Percentiles rank a stretch among this genome's conserved stretches.
Conservation (phyloP, 2,888 invertebrate genomes). For the Agonopterix subpropinquella region DNA sequence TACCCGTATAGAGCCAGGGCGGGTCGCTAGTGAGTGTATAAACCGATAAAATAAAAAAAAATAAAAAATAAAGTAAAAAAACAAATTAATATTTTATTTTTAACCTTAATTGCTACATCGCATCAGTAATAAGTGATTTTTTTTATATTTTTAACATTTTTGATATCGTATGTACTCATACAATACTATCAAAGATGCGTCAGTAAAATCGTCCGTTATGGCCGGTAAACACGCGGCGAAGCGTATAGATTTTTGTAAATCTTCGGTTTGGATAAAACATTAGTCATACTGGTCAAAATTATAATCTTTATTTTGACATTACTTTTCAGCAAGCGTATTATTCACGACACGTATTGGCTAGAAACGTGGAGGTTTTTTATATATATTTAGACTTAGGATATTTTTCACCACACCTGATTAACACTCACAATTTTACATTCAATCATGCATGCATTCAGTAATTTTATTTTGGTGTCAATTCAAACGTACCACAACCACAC, state of each 20-base stretch:
- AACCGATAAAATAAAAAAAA: too few relatives aligned
- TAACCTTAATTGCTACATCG: too few relatives aligned
- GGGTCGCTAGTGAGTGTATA: too few relatives aligned
- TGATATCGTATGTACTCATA: slow-evolving; percentile 14
- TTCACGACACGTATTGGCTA: too few relatives aligned
- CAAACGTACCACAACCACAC: too few relatives aligned
- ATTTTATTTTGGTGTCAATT: too few relatives aligned
- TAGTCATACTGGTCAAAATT: slow-evolving; percentile 19
- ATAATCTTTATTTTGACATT: background rate
- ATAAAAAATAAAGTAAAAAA: too few relatives aligned
- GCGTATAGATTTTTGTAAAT: slow-evolving; percentile 59
- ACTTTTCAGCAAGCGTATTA: background rate
- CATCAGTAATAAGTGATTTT: too few relatives aligned
- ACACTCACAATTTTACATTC: background rate
- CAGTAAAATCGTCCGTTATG: slow-evolving; percentile 45
- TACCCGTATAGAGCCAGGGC: too few relatives aligned
- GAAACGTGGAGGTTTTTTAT: too few relatives aligned
- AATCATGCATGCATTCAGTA: background rate
- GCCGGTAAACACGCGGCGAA: slow-evolving; percentile 43
- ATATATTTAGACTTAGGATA: background rate
- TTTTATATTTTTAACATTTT: slow-evolving; percentile 1
- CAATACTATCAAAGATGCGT: slow-evolving; percentile 27
- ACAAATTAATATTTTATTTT: too few relatives aligned
- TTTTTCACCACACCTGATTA: background rate
- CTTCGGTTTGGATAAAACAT: slow-evolving; percentile 38